Evolutionary conservation across 1,140 invertebrate species (phyloP), one percentile per base, ranked within the genome.

Genomic region (Eupristina koningsbergeri): DNA sequence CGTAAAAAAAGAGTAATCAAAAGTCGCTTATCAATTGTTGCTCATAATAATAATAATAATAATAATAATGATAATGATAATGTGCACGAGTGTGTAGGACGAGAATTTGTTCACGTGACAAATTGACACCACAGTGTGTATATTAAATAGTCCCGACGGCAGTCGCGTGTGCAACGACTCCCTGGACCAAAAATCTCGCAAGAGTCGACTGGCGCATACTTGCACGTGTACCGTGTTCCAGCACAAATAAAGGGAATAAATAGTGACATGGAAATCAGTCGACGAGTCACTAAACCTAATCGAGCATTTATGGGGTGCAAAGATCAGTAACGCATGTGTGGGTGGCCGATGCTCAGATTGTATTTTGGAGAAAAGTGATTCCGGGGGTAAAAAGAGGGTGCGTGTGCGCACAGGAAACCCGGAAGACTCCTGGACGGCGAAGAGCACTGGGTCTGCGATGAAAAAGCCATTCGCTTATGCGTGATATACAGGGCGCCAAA

Each of bases 1-100:
- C 41, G 26, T 50, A 41, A 67, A 69, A 31, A 69, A 63, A 47
- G 77, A 67, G 0, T 47, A 73, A 75, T 75, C 45, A 75, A 47
- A 75, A 75, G 29, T 50, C 19, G 45, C 13, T 17, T 47, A 73
- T 45, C n/a, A 3, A 7, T 5, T 41, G 11, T n/a, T n/a, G 5
- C 13, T 11, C 41, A 11, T n/a, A n/a, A n/a, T n/a, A n/a, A n/a
- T n/a, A n/a, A n/a, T n/a, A n/a, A n/a, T n/a, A n/a, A n/a, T n/a
- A n/a, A n/a, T n/a, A n/a, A n/a, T n/a, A n/a, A n/a, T n/a, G n/a
- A n/a, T n/a, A n/a, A n/a, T n/a, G n/a, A n/a, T n/a, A n/a, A n/a
- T n/a, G n/a, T n/a, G 7, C 58, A 5, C 7, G 29, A n/a, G 41
- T 45, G 6, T 6, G 6, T 45, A 13, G 6, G 41, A 6, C 41